A percentile compares a stretch with the other conserved stretches of the same genome.
These are phyloP conservation scores for Rhinogobio ventralis DNA, from an alignment of 2,797 vertebrate genomes.

Conservation along the genomic window DNA sequence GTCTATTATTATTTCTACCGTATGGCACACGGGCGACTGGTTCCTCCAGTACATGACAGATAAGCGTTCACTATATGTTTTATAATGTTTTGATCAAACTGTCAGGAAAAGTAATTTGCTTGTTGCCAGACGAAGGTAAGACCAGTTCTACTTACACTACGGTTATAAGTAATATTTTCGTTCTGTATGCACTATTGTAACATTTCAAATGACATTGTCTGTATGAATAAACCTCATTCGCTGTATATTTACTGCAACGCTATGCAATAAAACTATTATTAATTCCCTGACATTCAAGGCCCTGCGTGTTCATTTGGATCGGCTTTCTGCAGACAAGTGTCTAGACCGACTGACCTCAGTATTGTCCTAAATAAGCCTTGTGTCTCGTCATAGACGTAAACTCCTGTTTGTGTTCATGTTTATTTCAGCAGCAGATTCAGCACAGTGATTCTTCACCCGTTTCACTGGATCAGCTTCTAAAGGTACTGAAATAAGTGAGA, in stretches of 20 bases:
- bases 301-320: neutral
- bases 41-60: neutral
- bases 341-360: neutral
- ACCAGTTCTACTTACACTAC: neutral
- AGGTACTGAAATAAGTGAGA: neutral
- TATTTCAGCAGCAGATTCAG: neutral
- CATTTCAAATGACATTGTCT: too few relatives aligned
- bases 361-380: neutral
- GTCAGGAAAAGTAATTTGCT: neutral
- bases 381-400: neutral
- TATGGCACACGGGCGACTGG: neutral
- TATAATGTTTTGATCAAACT: conserved; percentile 1
- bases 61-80: neutral
- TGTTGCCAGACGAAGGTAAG: neutral
- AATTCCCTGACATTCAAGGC: neutral
- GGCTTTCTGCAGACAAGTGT: neutral
- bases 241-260: neutral
- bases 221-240: neutral
- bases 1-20: neutral
- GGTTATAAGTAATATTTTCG: neutral
- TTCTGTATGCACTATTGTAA: neutral
- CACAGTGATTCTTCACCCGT: neutral
- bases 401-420: neutral
- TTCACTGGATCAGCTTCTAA: conserved; percentile 5
- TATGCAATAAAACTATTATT: neutral